Conservation (phyloP, 2,113 vertebrate species). For the Ahaetulla prasina region DNA sequence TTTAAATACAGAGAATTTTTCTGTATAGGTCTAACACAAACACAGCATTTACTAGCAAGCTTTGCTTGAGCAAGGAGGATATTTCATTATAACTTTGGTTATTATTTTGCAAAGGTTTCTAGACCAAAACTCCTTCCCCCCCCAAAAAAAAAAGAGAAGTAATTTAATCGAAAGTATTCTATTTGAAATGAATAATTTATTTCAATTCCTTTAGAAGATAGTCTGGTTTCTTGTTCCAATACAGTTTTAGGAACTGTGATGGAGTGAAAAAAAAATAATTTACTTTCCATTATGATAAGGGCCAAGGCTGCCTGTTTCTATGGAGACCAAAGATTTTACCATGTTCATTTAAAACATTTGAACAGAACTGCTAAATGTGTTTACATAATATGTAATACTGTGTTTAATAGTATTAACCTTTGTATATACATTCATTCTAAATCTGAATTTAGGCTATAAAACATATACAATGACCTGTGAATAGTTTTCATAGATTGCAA, state of each 20-base stretch:
- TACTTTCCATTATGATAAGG: accelerated
- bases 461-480: not conserved
- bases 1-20: not conserved
- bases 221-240: not conserved
- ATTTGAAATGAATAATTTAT: not conserved
- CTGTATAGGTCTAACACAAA: not conserved
- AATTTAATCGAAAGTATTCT: not conserved
- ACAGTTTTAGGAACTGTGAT: not conserved
- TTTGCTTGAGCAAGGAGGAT: not conserved
- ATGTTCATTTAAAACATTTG: conserved; percentile 7
- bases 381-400: not conserved
- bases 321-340: conserved; percentile 26
- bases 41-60: not conserved
- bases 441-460: not conserved
- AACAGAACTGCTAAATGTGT: conserved; percentile 19
- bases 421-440: not conserved
- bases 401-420: conserved; percentile 3
- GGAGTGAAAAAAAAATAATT: conserved; percentile 13
- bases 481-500: not conserved
- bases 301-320: conserved; percentile 43
- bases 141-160: not conserved
- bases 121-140: not conserved
- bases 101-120: conserved; percentile 29
- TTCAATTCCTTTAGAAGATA: not conserved
- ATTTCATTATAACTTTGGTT: conserved; percentile 39